Conservation (phyloP, 2,797 vertebrate genomes). For the Sebastes trivittatus region DNA sequence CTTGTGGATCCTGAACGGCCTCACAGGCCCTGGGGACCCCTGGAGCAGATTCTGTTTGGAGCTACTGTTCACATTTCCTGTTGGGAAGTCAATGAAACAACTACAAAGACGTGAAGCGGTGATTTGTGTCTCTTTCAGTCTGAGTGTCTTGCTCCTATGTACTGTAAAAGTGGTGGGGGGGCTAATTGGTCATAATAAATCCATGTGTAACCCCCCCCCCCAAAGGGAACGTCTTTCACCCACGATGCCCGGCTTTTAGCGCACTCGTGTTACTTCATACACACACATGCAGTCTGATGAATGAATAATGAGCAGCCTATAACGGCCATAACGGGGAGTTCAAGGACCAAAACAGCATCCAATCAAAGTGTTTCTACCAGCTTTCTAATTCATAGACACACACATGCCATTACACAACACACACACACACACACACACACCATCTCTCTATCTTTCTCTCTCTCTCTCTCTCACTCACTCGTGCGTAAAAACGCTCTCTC, state of each 20-base stretch:
- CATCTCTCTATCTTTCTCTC: too few relatives aligned
- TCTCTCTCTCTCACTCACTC: background rate
- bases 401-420: background rate
- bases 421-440: too few relatives aligned
- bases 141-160: background rate
- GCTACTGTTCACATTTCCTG: background rate
- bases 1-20: background rate
- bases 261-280: constrained; percentile 12
- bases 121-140: background rate
- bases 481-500: constrained; percentile 46
- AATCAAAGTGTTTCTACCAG: background rate
- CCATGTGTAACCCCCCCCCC: background rate
- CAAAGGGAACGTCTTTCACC: background rate
- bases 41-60: background rate
- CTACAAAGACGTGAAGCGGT: background rate
- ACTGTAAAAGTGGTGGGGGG: background rate
- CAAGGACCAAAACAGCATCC: background rate
- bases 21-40: background rate
- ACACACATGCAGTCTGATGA: constrained; percentile 7
- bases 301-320: constrained; percentile 17
- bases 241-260: constrained; percentile 42
- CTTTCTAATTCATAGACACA: background rate
- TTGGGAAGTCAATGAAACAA: background rate
- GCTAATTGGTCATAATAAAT: background rate
- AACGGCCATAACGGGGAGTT: background rate